Conservation (phyloP, 2,113 vertebrate genomes). For the Neotoma lepida region DNA sequence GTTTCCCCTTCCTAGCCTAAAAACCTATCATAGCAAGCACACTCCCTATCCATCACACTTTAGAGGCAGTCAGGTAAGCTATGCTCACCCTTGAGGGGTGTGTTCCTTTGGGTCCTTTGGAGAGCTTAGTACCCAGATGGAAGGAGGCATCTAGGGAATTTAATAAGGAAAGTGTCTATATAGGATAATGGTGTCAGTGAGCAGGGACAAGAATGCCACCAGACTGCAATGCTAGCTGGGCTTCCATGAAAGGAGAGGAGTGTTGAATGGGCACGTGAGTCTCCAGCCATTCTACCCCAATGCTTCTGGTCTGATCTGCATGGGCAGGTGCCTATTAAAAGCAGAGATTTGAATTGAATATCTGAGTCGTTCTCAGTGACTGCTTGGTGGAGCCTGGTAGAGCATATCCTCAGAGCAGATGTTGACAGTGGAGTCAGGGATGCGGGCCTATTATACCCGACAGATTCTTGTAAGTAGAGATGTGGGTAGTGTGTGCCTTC, state of each 20-base stretch:
- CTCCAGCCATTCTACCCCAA: neutral
- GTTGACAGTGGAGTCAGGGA: neutral
- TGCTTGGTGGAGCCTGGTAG: no score
- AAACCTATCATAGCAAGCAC: neutral
- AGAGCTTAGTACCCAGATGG: neutral
- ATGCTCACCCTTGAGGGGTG: neutral
- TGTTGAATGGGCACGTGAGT: neutral
- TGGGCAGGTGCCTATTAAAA: neutral
- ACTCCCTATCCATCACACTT: neutral
- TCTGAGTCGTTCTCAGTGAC: neutral
- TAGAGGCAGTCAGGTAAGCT: neutral
- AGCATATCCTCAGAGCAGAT: neutral
- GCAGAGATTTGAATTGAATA: neutral
- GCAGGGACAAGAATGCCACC: neutral
- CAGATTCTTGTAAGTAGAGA: neutral
- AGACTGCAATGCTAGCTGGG: accelerated
- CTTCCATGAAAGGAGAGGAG: neutral
- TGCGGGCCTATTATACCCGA: neutral
- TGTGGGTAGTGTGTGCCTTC: accelerated
- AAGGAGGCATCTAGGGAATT: neutral
- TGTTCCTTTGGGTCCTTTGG: neutral
- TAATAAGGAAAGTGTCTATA: neutral
- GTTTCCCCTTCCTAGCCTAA: neutral
- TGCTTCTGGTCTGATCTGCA: neutral
- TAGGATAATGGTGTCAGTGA: neutral